phyloP scores from a whole-genome alignment of 2,797 vertebrate genomes.

The Pelodytes ibericus region DNA sequence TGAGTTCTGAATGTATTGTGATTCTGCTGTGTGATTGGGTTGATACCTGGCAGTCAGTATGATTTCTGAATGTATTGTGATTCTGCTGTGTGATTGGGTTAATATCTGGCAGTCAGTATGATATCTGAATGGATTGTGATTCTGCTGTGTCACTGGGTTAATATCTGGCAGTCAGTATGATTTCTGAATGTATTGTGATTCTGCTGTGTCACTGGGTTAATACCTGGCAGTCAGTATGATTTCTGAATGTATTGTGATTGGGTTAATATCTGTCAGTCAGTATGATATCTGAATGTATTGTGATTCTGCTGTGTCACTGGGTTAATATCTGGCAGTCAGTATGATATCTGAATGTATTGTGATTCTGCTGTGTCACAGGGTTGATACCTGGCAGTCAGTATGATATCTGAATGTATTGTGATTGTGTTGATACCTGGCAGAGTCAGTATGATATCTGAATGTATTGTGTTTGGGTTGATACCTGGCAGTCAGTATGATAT shows the following conservation, averaged over 20 bases:
- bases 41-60: not conserved
- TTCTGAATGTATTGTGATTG: too few relatives aligned
- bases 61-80: slow-evolving; percentile 2
- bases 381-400: slow-evolving; percentile 1
- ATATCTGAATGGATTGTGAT: not conserved
- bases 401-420: not conserved
- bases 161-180: too few relatives aligned
- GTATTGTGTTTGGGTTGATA: not conserved
- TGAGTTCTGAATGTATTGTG: too few relatives aligned
- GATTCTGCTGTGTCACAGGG: slow-evolving; percentile 11
- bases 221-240: too few relatives aligned
- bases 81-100: slow-evolving; percentile 10
- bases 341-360: too few relatives aligned
- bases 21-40: not conserved
- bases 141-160: too few relatives aligned
- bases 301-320: not conserved
- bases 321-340: not conserved
- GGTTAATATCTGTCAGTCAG: not conserved
- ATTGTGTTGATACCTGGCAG: not conserved
- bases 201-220: not conserved
- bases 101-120: not conserved
- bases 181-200: not conserved
- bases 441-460: not conserved
- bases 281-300: not conserved
- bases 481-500: not conserved